Evolutionary conservation across 2,797 vertebrate species (phyloP).

Genomic region (Pipistrellus kuhlii): DNA sequence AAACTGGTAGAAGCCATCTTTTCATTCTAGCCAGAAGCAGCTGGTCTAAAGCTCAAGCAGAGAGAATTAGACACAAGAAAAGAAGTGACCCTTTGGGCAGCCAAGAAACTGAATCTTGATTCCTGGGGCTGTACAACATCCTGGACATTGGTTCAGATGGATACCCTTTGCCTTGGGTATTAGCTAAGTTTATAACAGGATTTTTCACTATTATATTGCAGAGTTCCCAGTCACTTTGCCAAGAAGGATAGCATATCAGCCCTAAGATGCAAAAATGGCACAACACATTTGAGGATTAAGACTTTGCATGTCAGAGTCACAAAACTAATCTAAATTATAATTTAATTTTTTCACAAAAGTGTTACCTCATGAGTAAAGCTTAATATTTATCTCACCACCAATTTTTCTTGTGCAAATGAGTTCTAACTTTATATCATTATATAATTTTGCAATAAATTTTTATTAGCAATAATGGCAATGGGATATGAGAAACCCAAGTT

Average conservation of each 20-base stretch:
- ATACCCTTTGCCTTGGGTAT: neutral
- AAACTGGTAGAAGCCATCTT: neutral
- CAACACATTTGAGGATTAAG: neutral
- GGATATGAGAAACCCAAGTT: neutral
- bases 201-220: neutral
- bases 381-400: neutral
- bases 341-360: conserved; percentile 15
- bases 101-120: neutral
- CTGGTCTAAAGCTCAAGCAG: neutral
- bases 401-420: neutral
- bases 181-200: neutral
- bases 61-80: neutral
- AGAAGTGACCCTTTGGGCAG: neutral
- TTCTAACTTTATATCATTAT: neutral
- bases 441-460: neutral
- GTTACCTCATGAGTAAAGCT: neutral
- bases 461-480: neutral
- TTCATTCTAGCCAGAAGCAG: neutral
- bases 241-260: neutral
- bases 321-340: neutral
- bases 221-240: neutral
- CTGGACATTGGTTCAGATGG: neutral
- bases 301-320: neutral
- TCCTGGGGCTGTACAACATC: neutral
- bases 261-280: neutral